Base-by-base conservation (phyloP, 2,113 vertebrate species). In the Tragulus kanchil region DNA sequence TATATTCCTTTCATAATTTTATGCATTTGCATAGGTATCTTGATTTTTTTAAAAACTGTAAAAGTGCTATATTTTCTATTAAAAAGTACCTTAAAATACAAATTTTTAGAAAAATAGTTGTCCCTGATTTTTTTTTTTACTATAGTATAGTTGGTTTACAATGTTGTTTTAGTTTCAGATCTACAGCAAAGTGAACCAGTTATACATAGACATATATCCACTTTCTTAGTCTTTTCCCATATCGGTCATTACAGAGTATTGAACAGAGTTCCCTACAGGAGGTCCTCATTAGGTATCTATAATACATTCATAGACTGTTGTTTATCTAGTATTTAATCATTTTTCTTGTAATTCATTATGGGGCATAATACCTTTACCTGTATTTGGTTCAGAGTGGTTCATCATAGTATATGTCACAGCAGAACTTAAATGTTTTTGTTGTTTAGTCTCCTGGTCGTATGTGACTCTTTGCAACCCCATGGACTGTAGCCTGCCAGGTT, bases 21-120 rank as follows among this genome's bases (percentile, higher is more conserved):
- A 73, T 75, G 42, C 13, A 81, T 92, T 87, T 62, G 59, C 1
- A 85, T 2, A 89, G 15, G 2, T 83, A 8, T 89, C 28, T 94
- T 94, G 62, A 87, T 25, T 82, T 94, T 96, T 94, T 13, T 73
- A 69, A 82, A n/a, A n/a, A n/a, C 50, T 93, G 31, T 90, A 3
- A 75, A 58, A 65, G 17, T 42, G 17, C 17, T 61, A 8, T 9
- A 71, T 92, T 52, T 96, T 84, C 86, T 78, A 59, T 87, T 84
- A n/a, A 87, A 54, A 79, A 87, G 1, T 36, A 81, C 5, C 31
- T 71, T 84, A 54, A 90, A 90, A 71, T 89, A 54, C 65, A 83
- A 67, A 86, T 93, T 89, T 45, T 86, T 10, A 42, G n/a, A 64
- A 64, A 64, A 64, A 64, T 6, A 12, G 19, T 42, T 17, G 10